Evolutionary conservation across 2,888 invertebrate species (phyloP), one percentile per base, ranked within the genome.

Genomic region (Crepidodera aurea): DNA sequence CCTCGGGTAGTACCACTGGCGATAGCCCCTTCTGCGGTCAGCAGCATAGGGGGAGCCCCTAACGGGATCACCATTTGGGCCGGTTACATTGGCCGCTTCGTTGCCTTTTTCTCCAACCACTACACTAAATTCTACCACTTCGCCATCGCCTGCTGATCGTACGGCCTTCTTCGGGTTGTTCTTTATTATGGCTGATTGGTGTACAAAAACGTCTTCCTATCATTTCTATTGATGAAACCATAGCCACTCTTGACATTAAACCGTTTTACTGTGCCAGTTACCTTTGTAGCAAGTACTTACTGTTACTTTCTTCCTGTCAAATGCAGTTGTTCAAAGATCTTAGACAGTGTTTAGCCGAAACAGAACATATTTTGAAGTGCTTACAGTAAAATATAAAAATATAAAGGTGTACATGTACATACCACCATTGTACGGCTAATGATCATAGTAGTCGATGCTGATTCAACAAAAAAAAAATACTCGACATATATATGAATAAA

Each of bases 171-270:
- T 93, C 72, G 98, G 98, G 84, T 99, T 99, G 87, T 98, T 98
- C 84, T 96, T 96, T 74, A 91, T 88, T 80, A 99, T 98, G 79
- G 98, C 98, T 75, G 96, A 73, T 87, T 98, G 98, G 86, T 99
- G 98, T 77, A 99, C 98, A 86, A 99, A 99, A 74, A 99, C 97
- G 86, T 99, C 98, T 85, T 97, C 97, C 87, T 96, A 87, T 98
- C 98, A 85, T 96, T 94, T 82, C 96, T 91, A 81, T 97, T 97
- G 83, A 98, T 98, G 84, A 98, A 98, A 81, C 98, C 98, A 86
- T 98, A 98, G 83, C 98, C 95, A 84, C 94, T 94, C 85, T 95
- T 95, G 71, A 95, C 95, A 82, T 95, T 95, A 86, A 95, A 95
- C 98, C 98, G 99, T 87, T 99, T 99, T 68, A 99, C 98, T 79